Evolutionary conservation across 2,797 vertebrate genomes (phyloP).

Genomic region (Columba guinea): DNA sequence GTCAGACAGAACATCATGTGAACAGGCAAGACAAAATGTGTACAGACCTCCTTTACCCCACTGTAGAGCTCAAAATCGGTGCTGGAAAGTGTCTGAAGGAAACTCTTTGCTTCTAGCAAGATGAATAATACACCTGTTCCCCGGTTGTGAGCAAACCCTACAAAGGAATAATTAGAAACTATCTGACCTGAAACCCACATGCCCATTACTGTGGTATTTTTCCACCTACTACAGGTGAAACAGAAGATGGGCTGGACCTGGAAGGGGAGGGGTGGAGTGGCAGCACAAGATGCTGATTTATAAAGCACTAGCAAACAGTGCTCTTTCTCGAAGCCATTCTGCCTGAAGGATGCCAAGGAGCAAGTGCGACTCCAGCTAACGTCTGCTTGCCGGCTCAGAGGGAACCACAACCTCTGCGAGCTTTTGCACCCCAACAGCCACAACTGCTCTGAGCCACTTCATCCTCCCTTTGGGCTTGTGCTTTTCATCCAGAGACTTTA

Average conservation of each 20-base stretch:
- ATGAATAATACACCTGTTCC: slow-evolving; percentile 46
- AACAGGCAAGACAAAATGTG: background rate
- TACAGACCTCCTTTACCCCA: background rate
- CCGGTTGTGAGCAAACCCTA: slow-evolving; percentile 57
- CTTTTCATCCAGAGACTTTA: background rate
- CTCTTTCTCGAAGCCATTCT: slow-evolving; percentile 22
- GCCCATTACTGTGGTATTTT: slow-evolving; percentile 72
- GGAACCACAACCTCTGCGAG: background rate
- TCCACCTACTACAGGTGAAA: slow-evolving; percentile 71
- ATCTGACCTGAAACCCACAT: slow-evolving; percentile 73
- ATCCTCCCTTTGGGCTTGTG: background rate
- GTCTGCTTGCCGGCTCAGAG: slow-evolving; percentile 31
- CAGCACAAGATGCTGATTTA: slow-evolving; percentile 66
- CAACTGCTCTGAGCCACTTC: background rate
- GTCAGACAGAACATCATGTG: background rate
- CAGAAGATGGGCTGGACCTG: slow-evolving; percentile 67
- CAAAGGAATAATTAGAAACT: slow-evolving; percentile 69
- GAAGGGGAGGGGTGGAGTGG: slow-evolving; percentile 69
- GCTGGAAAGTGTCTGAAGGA: slow-evolving; percentile 31
- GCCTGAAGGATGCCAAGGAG: slow-evolving; percentile 65
- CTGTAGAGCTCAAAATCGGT: background rate
- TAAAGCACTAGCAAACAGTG: slow-evolving; percentile 47
- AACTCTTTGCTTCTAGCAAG: slow-evolving; percentile 56
- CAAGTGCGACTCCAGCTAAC: slow-evolving; percentile 67
- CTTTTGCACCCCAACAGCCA: background rate